Evolutionary conservation across 1,140 invertebrate species (phyloP), one percentile per base, ranked within the genome.

Genomic region (Conus betulinus): DNA sequence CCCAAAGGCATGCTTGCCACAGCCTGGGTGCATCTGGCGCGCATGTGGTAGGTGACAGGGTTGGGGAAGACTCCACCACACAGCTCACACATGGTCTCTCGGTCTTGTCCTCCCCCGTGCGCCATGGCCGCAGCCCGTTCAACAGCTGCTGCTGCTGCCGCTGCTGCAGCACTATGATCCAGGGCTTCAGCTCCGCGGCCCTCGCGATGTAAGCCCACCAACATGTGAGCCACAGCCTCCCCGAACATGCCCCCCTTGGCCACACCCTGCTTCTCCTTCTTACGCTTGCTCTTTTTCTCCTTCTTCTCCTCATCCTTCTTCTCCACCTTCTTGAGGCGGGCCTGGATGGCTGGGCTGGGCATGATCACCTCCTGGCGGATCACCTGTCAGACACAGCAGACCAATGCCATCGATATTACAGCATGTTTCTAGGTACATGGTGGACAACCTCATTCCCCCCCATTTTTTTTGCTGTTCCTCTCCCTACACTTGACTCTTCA

Each of bases 31-130:
- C 74, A 96, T 95, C 91, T 97, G 96, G 81, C 97, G 81, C 97
- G 96, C 98, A 99, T 98, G 94, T 99, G 98, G 91, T 98, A 97
- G 0, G 98, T 98, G 0, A 99, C 96, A 1, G 98, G 98, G 95
- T 97, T 97, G 86, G 97, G 96, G 93, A 96, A 96, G 84, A 97
- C 96, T 27, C 95, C 95, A 10, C 97, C 98, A 93, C 98, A 99
- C 27, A 99, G 96, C 94, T 99, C 98, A 94, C 98, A 99, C 57
- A 96, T 94, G 10, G 97, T 97, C 88, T 97, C 97, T 25, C 95
- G 95, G n/a, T 95, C 94, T 51, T 91, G 90, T 51, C 87, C 91
- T 51, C 90, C 88, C 6, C 78, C 87, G 95, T 96, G 89, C 15
- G 89, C 93, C 39, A 86, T 94, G 11, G 90, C 91, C 13, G 89